Percentiles rank a stretch among this genome's conserved stretches.
Evolutionary conservation across 2,888 invertebrate species (phyloP).

Genomic region (Nomada flava): DNA sequence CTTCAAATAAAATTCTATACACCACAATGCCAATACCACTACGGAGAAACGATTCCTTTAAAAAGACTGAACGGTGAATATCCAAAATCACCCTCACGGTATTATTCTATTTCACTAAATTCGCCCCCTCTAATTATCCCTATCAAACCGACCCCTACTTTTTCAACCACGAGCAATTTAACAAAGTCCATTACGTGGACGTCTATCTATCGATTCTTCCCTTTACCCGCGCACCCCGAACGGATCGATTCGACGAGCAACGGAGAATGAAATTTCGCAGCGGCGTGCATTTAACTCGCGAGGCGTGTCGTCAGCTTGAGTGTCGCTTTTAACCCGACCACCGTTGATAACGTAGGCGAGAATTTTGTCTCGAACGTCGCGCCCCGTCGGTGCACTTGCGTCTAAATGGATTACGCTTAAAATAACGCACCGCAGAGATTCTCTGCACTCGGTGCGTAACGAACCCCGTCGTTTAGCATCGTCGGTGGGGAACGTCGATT

Average conservation of each 20-base stretch:
- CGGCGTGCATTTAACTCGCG: conserved; percentile 28
- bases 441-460: conserved; percentile 7
- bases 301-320: conserved; percentile 29
- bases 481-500: conserved; percentile 1
- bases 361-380: conserved; percentile 43
- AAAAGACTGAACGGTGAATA: too few species aligned
- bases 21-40: too few species aligned
- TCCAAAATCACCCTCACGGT: too few species aligned
- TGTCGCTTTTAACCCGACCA: conserved; percentile 43
- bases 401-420: conserved; percentile 24
- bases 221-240: neutral
- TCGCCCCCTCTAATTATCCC: too few species aligned
- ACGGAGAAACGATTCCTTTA: too few species aligned
- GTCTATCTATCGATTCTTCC: neutral
- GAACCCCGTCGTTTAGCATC: neutral
- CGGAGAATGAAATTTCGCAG: conserved; percentile 43
- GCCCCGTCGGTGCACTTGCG: conserved; percentile 16
- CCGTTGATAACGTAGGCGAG: conserved; percentile 1
- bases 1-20: too few species aligned
- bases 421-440: conserved; percentile 8
- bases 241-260: conserved; percentile 22
- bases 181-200: conserved; percentile 9
- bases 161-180: conserved; percentile 7
- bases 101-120: too few species aligned
- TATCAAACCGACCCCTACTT: too few species aligned